A percentile compares a stretch with the other conserved stretches of the same genome.
phyloP scores from a whole-genome alignment of 2,888 invertebrate genomes.

The Amphipyra tragopoginis region DNA sequence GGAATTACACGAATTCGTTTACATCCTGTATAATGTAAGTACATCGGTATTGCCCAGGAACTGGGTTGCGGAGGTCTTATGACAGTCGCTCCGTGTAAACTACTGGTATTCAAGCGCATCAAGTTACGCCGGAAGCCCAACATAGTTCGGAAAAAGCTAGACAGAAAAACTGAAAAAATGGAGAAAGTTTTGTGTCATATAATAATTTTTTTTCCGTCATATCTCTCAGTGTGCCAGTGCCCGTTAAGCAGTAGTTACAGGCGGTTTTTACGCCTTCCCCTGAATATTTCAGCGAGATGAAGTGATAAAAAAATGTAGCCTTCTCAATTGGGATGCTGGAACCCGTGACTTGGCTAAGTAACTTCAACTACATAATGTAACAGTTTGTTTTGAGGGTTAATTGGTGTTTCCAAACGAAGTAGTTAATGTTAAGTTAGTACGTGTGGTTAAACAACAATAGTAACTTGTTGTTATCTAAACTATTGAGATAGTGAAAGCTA shows the following conservation, averaged over 20 bases:
- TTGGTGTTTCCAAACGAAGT: slow-evolving; percentile 14
- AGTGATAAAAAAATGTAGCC: slow-evolving; percentile 68
- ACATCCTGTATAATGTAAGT: too few relatives aligned
- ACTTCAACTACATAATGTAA: slow-evolving; percentile 26
- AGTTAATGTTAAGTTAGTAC: slow-evolving; percentile 9
- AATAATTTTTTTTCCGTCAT: neutral
- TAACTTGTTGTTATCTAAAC: slow-evolving; percentile 13
- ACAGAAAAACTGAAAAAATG: too few relatives aligned
- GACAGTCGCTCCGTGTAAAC: too few relatives aligned
- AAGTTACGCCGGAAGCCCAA: too few relatives aligned
- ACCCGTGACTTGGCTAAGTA: slow-evolving; percentile 27
- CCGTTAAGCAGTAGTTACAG: slow-evolving; percentile 51
- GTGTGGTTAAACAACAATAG: slow-evolving; percentile 6
- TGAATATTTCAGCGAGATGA: slow-evolving; percentile 66
- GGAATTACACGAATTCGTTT: too few relatives aligned
- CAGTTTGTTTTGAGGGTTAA: slow-evolving; percentile 27
- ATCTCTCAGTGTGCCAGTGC: slow-evolving; percentile 36
- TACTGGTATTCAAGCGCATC: too few relatives aligned
- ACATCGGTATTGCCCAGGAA: too few relatives aligned
- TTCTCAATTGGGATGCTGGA: slow-evolving; percentile 51
- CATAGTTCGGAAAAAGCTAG: too few relatives aligned
- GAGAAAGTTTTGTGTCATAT: too few relatives aligned
- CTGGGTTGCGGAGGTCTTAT: too few relatives aligned
- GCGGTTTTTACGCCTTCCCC: slow-evolving; percentile 54
- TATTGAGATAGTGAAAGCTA: slow-evolving; percentile 6